Conservation (phyloP, 2,888 invertebrate genomes). For the Stenichneumon culpator region DNA sequence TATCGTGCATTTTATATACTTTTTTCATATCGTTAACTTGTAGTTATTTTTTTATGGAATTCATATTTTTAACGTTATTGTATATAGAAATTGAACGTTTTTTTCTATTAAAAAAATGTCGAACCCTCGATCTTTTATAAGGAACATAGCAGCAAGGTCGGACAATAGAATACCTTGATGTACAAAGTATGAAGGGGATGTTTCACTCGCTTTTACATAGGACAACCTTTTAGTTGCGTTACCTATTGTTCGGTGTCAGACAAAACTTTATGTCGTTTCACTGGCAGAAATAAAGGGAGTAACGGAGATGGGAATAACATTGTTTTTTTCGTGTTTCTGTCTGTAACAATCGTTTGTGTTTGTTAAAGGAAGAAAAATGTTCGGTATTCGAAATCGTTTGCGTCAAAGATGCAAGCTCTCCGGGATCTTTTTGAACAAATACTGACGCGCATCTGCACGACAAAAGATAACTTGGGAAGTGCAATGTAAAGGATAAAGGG, state of each 20-base stretch:
- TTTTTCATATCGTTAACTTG: background rate
- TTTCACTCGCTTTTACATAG: background rate
- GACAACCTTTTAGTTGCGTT: background rate
- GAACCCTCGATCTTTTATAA: background rate
- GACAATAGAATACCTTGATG: background rate
- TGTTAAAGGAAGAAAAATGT: background rate
- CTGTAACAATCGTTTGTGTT: background rate
- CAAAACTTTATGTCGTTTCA: background rate
- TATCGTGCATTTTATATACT: too few species aligned
- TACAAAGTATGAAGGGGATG: background rate
- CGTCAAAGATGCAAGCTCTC: too few species aligned
- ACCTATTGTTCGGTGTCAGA: background rate
- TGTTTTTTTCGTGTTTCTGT: background rate
- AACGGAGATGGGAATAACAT: background rate
- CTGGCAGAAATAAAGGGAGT: background rate
- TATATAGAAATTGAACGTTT: background rate
- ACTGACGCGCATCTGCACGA: background rate
- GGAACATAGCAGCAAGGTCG: background rate
- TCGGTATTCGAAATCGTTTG: background rate
- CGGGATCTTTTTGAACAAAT: too few species aligned
- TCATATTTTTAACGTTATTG: background rate
- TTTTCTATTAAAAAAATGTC: background rate
- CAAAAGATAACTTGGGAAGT: background rate
- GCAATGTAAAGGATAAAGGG: background rate
- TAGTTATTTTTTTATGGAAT: background rate